phyloP scores from a whole-genome alignment of 2,888 invertebrate species.

The Ariolimax columbianus region DNA sequence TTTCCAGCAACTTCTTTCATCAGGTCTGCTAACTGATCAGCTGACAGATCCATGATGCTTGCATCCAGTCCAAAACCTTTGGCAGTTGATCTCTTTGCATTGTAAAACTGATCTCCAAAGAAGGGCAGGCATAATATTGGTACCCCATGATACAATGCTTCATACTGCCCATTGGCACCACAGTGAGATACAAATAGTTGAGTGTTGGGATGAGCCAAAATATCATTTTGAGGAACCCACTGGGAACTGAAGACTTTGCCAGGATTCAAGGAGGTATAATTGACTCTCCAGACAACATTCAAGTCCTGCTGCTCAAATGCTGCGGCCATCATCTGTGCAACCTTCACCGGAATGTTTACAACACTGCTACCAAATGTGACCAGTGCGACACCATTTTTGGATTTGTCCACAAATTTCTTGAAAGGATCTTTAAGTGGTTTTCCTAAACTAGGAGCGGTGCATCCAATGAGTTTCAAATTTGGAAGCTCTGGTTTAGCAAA shows the following conservation, averaged over 20 bases:
- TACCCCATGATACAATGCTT: slow-evolving; percentile 63
- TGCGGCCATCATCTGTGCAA: slow-evolving; percentile 48
- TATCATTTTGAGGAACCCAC: slow-evolving; percentile 66
- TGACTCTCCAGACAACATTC: slow-evolving; percentile 49
- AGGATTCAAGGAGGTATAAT: slow-evolving; percentile 22
- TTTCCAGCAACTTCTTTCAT: slow-evolving; percentile 43
- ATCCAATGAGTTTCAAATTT: slow-evolving; percentile 58
- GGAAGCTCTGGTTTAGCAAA: slow-evolving; percentile 54
- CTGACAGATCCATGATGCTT: neutral
- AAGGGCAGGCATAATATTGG: slow-evolving; percentile 62
- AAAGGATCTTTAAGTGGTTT: slow-evolving; percentile 55
- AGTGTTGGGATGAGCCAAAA: slow-evolving; percentile 60
- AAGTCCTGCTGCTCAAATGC: slow-evolving; percentile 52
- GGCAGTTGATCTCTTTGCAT: slow-evolving; percentile 49
- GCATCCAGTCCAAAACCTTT: slow-evolving; percentile 38
- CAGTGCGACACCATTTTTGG: slow-evolving; percentile 57
- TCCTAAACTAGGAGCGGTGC: slow-evolving; percentile 52
- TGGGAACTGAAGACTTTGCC: slow-evolving; percentile 45
- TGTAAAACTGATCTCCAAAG: slow-evolving; percentile 58
- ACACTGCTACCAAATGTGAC: slow-evolving; percentile 59
- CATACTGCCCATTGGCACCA: slow-evolving; percentile 64
- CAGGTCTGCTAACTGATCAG: neutral
- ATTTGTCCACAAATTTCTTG: slow-evolving; percentile 53
- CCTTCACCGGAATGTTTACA: slow-evolving; percentile 49
- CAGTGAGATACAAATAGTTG: slow-evolving; percentile 66